A percentile compares a stretch with the other conserved stretches of the same genome.
phyloP scores from a whole-genome alignment of 2,113 vertebrate genomes.

The Semicossyphus pulcher region DNA sequence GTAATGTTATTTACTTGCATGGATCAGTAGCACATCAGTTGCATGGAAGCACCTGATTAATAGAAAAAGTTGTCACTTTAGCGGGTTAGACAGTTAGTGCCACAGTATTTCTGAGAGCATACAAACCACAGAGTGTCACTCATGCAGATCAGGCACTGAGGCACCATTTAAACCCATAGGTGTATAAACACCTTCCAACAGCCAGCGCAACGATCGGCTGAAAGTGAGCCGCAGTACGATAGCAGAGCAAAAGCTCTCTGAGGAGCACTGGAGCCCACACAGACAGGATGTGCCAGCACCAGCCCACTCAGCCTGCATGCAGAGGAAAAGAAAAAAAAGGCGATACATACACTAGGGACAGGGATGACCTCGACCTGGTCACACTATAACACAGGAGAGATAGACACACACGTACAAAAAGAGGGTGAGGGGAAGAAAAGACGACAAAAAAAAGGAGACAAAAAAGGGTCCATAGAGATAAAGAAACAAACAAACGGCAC shows the following conservation, averaged over 20 bases:
- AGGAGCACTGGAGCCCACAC: constrained; percentile 64
- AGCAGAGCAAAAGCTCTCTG: constrained; percentile 51
- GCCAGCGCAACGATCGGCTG: constrained; percentile 23
- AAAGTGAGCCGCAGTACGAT: constrained; percentile 40
- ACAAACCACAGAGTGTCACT: constrained; percentile 51
- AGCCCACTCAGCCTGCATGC: constrained; percentile 74
- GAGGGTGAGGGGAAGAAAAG: constrained; percentile 76
- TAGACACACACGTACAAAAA: constrained; percentile 76
- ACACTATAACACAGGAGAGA: constrained; percentile 88
- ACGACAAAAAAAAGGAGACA: constrained; percentile 48
- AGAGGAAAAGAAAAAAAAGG: constrained; percentile 54
- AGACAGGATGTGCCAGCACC: constrained; percentile 62
- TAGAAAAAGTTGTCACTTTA: neutral
- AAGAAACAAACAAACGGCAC: constrained; percentile 2
- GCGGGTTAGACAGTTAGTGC: constrained; percentile 47
- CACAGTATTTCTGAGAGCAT: constrained; percentile 34
- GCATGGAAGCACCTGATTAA: constrained; percentile 22
- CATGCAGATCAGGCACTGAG: constrained; percentile 54
- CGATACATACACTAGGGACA: constrained; percentile 98
- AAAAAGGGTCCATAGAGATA: constrained; percentile 18
- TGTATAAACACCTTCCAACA: constrained; percentile 31
- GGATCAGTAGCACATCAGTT: constrained; percentile 19
- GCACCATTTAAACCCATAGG: constrained; percentile 36
- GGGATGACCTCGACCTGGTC: constrained; percentile 98
- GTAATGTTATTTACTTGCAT: constrained; percentile 4